phyloP scores from a whole-genome alignment of 2,888 invertebrate species.

The Sepiola atlantica region DNA sequence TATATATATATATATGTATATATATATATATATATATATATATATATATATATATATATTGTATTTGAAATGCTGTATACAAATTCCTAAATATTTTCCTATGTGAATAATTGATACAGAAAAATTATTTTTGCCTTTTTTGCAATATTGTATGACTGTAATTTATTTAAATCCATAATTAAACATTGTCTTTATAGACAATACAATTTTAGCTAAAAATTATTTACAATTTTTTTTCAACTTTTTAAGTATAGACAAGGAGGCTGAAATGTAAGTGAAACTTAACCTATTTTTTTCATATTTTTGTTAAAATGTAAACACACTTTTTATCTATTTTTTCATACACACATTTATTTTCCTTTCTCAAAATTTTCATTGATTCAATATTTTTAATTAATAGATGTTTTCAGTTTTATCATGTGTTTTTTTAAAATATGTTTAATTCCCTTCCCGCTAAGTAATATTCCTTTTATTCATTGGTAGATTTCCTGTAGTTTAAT shows the following conservation, averaged over 20 bases:
- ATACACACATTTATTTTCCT: too few relatives aligned
- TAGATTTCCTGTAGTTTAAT: neutral
- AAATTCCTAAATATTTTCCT: neutral
- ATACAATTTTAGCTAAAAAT: constrained; percentile 35
- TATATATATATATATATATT: too few relatives aligned
- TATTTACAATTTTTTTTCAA: neutral
- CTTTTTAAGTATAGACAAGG: constrained; percentile 38
- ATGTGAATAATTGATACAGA: neutral
- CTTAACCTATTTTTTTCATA: neutral
- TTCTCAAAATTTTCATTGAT: neutral
- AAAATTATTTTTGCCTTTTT: neutral
- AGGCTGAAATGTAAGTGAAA: constrained; percentile 41
- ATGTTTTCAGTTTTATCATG: neutral
- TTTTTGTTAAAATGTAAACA: neutral
- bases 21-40: too few relatives aligned
- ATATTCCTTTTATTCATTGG: neutral
- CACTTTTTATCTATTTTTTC: neutral
- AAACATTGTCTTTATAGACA: neutral
- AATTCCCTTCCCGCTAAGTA: neutral
- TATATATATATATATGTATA: too few relatives aligned
- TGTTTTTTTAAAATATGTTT: neutral
- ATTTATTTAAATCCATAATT: neutral
- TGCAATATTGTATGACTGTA: neutral
- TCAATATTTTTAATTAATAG: neutral
- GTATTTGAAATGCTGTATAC: neutral